phyloP scores from a whole-genome alignment of 1,140 invertebrate genomes.

The Pararge aegeria region DNA sequence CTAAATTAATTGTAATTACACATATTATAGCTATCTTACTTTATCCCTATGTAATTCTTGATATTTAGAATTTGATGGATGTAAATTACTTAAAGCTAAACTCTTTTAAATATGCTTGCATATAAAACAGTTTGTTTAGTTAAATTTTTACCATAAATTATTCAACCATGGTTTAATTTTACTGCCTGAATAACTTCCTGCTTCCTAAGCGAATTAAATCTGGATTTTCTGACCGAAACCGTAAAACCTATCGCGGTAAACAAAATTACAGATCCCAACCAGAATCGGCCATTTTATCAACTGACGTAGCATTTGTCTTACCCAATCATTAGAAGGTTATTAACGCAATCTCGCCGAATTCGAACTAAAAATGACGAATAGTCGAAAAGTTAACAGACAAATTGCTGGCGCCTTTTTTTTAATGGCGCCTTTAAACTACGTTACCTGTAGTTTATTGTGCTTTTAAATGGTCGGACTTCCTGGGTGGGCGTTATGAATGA shows the following conservation, averaged over 20 bases:
- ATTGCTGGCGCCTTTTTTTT: constrained; percentile 34
- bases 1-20: too few relatives aligned
- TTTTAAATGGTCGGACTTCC: constrained; percentile 27
- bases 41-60: too few relatives aligned
- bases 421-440: not conserved
- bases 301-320: constrained; percentile 28
- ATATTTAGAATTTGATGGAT: too few relatives aligned
- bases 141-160: too few relatives aligned
- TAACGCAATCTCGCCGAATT: constrained; percentile 22
- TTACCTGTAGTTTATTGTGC: constrained; percentile 4
- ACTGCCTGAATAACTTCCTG: too few relatives aligned
- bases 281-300: constrained; percentile 25
- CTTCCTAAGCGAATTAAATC: not conserved
- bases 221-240: not conserved
- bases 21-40: too few relatives aligned
- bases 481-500: constrained; percentile 41
- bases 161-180: too few relatives aligned
- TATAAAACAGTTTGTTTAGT: too few relatives aligned
- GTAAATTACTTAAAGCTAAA: too few relatives aligned
- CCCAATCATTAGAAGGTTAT: constrained; percentile 39
- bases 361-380: constrained; percentile 43
- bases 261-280: constrained; percentile 19
- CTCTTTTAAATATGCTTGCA: too few relatives aligned
- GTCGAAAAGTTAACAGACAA: constrained; percentile 27
- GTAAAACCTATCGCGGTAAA: constrained; percentile 7